Percentiles rank a stretch among this genome's conserved stretches.
Conservation (phyloP, 2,113 vertebrate species). For the Chloebia gouldiae region DNA sequence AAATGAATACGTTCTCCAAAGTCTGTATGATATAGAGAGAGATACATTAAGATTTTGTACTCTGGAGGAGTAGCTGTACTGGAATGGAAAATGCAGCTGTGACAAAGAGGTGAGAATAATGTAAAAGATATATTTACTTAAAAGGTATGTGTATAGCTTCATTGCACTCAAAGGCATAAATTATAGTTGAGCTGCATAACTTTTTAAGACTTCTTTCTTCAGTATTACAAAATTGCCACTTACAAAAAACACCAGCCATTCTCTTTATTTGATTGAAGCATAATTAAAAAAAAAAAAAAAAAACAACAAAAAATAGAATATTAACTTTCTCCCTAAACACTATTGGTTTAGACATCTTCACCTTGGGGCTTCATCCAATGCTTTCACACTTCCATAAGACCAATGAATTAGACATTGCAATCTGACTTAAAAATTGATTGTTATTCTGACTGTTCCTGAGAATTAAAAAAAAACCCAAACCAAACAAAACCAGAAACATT, state of each 20-base stretch:
- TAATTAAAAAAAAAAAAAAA: background rate
- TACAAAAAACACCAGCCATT: background rate
- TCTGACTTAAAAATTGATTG: background rate
- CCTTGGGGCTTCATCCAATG: background rate
- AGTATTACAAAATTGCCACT: background rate
- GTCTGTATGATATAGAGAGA: conserved; percentile 71
- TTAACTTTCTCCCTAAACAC: background rate
- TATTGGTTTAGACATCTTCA: background rate
- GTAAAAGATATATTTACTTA: conserved; percentile 51
- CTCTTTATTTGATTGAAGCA: background rate
- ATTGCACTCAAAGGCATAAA: background rate
- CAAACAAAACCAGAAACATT: background rate
- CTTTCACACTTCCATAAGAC: background rate
- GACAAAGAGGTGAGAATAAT: background rate
- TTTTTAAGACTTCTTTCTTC: background rate
- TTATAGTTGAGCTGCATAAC: background rate
- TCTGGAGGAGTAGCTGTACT: conserved; percentile 3
- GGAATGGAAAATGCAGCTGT: background rate
- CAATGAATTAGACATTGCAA: background rate
- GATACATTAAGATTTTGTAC: conserved; percentile 66
- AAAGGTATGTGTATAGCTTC: background rate
- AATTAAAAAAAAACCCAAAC: background rate
- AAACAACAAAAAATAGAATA: fast-evolving
- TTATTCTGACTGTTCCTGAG: background rate
- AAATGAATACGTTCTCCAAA: conserved; percentile 79